Conservation (phyloP, 2,113 vertebrate species). For the Heloderma charlesbogerti region DNA sequence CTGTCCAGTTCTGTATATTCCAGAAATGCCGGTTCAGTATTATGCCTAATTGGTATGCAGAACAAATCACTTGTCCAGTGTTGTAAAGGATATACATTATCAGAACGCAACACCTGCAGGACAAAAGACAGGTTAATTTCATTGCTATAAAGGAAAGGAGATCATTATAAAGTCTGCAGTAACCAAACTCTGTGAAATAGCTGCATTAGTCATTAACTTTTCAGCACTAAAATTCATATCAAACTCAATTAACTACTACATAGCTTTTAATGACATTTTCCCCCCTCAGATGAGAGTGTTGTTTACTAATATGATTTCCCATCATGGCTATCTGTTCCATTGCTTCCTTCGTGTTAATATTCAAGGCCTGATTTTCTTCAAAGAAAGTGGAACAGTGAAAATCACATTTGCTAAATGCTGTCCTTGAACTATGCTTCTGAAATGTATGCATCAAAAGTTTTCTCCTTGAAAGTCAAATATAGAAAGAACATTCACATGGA, state of each 20-base stretch:
- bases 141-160: constrained; percentile 78
- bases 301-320: constrained; percentile 83
- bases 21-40: constrained; percentile 67
- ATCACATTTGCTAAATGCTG: constrained; percentile 71
- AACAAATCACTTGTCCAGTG: constrained; percentile 76
- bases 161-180: constrained; percentile 79
- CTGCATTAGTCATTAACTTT: constrained; percentile 84
- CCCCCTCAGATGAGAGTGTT: constrained; percentile 77
- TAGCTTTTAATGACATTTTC: constrained; percentile 83
- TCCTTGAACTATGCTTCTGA: constrained; percentile 68
- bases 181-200: constrained; percentile 83
- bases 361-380: constrained; percentile 70
- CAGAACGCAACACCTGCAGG: constrained; percentile 83
- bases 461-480: constrained; percentile 66
- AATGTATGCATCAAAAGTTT: constrained; percentile 68
- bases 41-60: constrained; percentile 77
- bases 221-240: constrained; percentile 82
- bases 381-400: constrained; percentile 75
- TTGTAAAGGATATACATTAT: constrained; percentile 84
- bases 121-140: constrained; percentile 87
- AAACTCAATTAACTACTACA: constrained; percentile 85
- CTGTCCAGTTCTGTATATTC: constrained; percentile 51
- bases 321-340: constrained; percentile 70
- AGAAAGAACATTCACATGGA: constrained; percentile 22
- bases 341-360: constrained; percentile 74